phyloP scores from a whole-genome alignment of 2,888 invertebrate species.

The Xestia sexstrigata region DNA sequence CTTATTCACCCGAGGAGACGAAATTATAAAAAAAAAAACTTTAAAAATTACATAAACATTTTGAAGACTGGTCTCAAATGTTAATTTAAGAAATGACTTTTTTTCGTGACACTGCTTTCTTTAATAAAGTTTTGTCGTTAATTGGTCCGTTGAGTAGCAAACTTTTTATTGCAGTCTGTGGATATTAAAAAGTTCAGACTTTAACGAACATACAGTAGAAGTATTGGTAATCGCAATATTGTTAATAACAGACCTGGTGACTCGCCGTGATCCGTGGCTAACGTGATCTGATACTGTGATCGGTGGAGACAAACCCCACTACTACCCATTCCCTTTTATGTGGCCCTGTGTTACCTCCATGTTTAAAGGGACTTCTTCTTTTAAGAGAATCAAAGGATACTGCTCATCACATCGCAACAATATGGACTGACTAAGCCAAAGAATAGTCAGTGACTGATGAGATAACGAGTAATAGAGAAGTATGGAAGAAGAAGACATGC shows the following conservation, averaged over 20 bases:
- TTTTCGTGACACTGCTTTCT: slow-evolving; percentile 1
- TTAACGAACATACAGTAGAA: background rate
- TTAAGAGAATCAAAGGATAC: background rate
- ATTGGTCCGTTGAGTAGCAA: slow-evolving; percentile 20
- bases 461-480: too few relatives aligned
- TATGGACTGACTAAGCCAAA: background rate
- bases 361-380: background rate
- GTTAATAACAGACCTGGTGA: too few relatives aligned
- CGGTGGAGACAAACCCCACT: too few relatives aligned
- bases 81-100: slow-evolving; percentile 21
- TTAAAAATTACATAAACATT: slow-evolving; percentile 4
- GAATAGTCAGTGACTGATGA: background rate
- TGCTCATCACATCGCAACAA: background rate
- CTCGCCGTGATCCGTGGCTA: too few relatives aligned
- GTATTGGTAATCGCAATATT: background rate
- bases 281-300: too few relatives aligned
- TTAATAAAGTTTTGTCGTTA: slow-evolving; percentile 30
- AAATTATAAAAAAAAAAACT: background rate
- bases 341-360: too few relatives aligned
- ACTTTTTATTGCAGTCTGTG: slow-evolving; percentile 22
- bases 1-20: background rate
- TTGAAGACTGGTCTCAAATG: background rate
- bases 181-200: background rate
- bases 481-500: too few relatives aligned
- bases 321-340: background rate